Evolutionary conservation across 2,888 invertebrate genomes (phyloP).

Genomic region (Lycophotia porphyrea): DNA sequence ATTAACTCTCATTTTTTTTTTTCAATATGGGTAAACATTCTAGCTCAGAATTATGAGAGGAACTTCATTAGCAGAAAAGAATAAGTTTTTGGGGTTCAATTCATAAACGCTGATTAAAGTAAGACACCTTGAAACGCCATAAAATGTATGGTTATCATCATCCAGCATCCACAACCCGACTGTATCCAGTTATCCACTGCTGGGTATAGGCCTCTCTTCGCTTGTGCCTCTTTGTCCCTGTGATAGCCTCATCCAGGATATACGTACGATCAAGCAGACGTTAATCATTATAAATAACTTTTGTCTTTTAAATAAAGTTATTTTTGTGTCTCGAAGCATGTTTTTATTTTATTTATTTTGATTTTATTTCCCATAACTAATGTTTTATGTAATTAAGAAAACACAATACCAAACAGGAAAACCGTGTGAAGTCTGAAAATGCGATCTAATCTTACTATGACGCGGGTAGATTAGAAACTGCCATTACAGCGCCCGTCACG

Average conservation of each 20-base stretch:
- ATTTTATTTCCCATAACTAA: not conserved
- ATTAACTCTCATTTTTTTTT: not conserved
- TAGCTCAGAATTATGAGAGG: not conserved
- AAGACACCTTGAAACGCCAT: not conserved
- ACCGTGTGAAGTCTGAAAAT: constrained; percentile 9
- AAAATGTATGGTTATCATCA: not conserved
- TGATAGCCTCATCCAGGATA: not conserved
- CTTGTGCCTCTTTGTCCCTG: not conserved
- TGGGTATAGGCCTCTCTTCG: not conserved
- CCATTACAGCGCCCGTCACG: constrained; percentile 57
- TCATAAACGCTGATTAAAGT: not conserved
- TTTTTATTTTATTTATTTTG: not conserved
- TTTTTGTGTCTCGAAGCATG: not conserved
- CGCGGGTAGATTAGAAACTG: constrained; percentile 45
- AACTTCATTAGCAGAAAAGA: not conserved
- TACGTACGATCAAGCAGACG: not conserved
- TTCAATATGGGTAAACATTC: not conserved
- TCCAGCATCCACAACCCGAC: not conserved
- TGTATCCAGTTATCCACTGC: too few relatives aligned
- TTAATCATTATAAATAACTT: not conserved
- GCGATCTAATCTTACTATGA: constrained; percentile 39
- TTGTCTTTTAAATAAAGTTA: not conserved
- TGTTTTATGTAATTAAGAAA: not conserved
- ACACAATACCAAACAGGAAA: constrained; percentile 31
- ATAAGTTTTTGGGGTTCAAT: not conserved